Percentiles rank a stretch among this genome's conserved stretches.
These are phyloP conservation scores for Ernsta delagoae DNA, from an alignment of 2,888 invertebrate species.

Conservation along the genomic window DNA sequence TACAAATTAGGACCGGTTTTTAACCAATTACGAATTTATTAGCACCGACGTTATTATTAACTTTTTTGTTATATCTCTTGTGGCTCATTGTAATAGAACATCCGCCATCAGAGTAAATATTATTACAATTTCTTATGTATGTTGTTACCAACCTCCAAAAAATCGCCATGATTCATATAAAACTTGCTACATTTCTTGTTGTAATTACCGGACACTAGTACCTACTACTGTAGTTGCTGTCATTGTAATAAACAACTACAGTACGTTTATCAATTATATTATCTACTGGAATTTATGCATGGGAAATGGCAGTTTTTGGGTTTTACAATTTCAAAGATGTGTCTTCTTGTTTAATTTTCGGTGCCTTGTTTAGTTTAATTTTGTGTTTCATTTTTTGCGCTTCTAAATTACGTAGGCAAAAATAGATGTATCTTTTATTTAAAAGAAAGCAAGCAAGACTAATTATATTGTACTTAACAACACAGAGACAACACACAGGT, in stretches of 20 bases:
- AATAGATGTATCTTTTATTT: too few species aligned
- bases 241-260: too few species aligned
- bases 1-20: background rate
- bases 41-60: background rate
- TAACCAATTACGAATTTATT: slow-evolving; percentile 5
- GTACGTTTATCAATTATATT: too few species aligned
- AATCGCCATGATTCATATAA: background rate
- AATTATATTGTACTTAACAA: background rate
- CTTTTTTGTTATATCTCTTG: background rate
- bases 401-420: too few species aligned
- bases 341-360: too few species aligned
- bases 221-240: too few species aligned
- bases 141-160: background rate
- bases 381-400: too few species aligned
- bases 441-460: background rate
- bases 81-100: slow-evolving; percentile 1
- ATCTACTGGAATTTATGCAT: too few species aligned
- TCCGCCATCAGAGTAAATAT: slow-evolving; percentile 4
- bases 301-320: too few species aligned
- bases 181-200: background rate
- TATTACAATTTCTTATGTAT: background rate
- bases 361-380: too few species aligned
- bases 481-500: too few species aligned
- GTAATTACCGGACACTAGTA: background rate
- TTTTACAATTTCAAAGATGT: too few species aligned